A percentile compares a stretch with the other conserved stretches of the same genome.
phyloP scores from a whole-genome alignment of 1,140 invertebrate genomes.

The Amyelois transitella region DNA sequence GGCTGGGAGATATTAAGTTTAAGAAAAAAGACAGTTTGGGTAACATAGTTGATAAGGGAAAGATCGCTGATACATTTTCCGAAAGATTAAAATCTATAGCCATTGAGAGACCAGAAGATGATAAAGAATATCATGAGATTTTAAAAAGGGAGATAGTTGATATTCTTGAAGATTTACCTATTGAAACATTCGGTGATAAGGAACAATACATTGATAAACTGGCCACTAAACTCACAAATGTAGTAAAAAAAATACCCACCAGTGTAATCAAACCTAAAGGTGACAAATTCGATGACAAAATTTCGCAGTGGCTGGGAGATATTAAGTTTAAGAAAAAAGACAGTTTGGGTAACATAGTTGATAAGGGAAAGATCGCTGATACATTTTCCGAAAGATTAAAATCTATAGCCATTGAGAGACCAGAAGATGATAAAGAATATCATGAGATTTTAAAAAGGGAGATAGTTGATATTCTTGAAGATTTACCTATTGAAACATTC shows the following conservation, averaged over 20 bases:
- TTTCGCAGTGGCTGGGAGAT: conserved; percentile 13
- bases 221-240: background rate
- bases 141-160: conserved; percentile 13
- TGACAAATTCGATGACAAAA: background rate
- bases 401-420: conserved; percentile 13
- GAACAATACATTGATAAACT: background rate
- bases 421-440: conserved; percentile 14
- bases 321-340: background rate
- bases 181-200: background rate
- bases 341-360: conserved; percentile 2
- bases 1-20: conserved; percentile 7
- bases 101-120: conserved; percentile 9
- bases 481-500: conserved; percentile 13
- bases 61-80: conserved; percentile 9
- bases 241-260: background rate
- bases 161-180: background rate
- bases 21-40: background rate
- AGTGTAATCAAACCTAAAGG: background rate
- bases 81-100: conserved; percentile 22
- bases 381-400: conserved; percentile 21
- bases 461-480: conserved; percentile 18
- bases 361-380: conserved; percentile 12
- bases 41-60: conserved; percentile 7
- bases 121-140: conserved; percentile 14
- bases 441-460: conserved; percentile 21